Evolutionary conservation across 2,888 invertebrate genomes (phyloP).

Genomic region (Microplitis manilae): DNA sequence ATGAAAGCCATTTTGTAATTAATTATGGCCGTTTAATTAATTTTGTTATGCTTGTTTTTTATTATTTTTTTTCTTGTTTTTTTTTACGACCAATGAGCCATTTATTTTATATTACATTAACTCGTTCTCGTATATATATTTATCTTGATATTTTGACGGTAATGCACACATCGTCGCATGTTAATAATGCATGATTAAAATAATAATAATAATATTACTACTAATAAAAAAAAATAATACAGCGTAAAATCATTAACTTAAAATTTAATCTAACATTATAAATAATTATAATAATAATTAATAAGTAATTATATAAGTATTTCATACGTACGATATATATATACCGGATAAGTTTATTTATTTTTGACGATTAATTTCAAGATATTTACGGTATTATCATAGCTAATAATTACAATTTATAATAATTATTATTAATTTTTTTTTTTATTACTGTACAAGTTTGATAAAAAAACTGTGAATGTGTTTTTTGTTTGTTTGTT

Average conservation of each 20-base stretch:
- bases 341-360: conserved; percentile 41
- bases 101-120: conserved; percentile 27
- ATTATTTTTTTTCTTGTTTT: conserved; percentile 27
- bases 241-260: not conserved
- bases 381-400: conserved; percentile 23
- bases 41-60: conserved; percentile 41
- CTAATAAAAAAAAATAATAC: conserved; percentile 27
- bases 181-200: not conserved
- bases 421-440: not conserved
- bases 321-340: conserved; percentile 40
- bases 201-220: not conserved
- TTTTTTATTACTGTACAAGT: not conserved
- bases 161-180: not conserved
- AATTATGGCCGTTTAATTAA: conserved; percentile 25
- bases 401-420: conserved; percentile 9
- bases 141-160: not conserved
- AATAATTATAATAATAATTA: conserved; percentile 28
- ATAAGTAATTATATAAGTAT: conserved; percentile 37
- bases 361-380: conserved; percentile 26
- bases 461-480: conserved; percentile 19
- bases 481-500: conserved; percentile 30
- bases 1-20: conserved; percentile 42
- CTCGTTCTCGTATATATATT: conserved; percentile 12
- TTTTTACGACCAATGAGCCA: conserved; percentile 10
- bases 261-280: conserved; percentile 14